These are phyloP conservation scores for Disparrhopalites patrizii DNA, from an alignment of 2,888 invertebrate genomes.

Conservation along the genomic window DNA sequence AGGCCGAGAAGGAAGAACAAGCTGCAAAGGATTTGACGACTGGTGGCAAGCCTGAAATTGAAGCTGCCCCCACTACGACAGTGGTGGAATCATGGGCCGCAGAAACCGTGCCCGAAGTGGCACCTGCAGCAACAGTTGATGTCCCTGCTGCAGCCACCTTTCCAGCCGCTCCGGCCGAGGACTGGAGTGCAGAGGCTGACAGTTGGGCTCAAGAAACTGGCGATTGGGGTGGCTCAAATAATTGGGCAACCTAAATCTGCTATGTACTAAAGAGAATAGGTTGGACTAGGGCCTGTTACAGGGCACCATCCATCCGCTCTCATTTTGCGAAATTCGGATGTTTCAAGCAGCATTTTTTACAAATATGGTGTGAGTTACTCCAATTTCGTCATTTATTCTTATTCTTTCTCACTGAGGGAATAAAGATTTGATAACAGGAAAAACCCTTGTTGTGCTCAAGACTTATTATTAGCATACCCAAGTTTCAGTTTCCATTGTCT, in stretches of 20 bases:
- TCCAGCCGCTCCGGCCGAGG: conserved; percentile 41
- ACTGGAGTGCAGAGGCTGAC: conserved; percentile 48
- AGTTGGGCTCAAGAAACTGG: conserved; percentile 42
- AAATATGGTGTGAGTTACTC: too few species aligned
- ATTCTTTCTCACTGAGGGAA: too few species aligned
- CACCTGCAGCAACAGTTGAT: conserved; percentile 53
- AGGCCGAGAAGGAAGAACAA: conserved; percentile 92
- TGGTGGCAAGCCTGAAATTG: conserved; percentile 52
- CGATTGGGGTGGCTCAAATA: conserved; percentile 41
- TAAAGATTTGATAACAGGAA: too few species aligned
- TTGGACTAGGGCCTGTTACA: too few species aligned
- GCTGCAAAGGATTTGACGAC: conserved; percentile 72
- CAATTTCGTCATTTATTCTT: too few species aligned
- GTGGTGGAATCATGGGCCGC: conserved; percentile 57
- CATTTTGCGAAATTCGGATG: too few species aligned
- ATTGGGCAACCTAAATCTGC: conserved; percentile 27
- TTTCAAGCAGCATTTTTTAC: too few species aligned
- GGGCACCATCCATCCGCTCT: too few species aligned
- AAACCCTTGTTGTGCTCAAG: too few species aligned
- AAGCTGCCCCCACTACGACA: conserved; percentile 49
- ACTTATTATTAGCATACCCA: too few species aligned
- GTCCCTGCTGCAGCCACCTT: conserved; percentile 37
- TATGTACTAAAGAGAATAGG: too few species aligned
- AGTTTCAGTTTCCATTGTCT: too few species aligned
- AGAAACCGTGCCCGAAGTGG: conserved; percentile 57